A percentile compares a stretch with the other conserved stretches of the same genome.
phyloP scores from a whole-genome alignment of 2,113 vertebrate species.

The Cercopithecus mona region DNA sequence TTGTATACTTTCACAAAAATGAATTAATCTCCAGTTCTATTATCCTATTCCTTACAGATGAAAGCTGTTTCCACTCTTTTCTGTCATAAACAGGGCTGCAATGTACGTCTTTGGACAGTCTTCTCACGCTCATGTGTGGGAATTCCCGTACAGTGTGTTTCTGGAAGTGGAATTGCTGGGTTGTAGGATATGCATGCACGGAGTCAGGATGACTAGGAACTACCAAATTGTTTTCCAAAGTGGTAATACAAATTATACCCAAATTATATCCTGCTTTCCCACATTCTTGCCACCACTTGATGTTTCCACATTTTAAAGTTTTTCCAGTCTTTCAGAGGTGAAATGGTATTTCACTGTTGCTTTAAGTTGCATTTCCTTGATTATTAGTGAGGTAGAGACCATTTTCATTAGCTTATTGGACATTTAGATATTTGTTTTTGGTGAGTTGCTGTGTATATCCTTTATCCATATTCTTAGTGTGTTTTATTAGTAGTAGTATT shows the following conservation, averaged over 20 bases:
- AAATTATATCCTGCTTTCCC: not conserved
- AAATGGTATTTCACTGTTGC: not conserved
- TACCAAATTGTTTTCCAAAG: not conserved
- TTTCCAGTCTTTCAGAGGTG: not conserved
- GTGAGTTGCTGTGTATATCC: not conserved
- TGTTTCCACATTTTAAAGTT: not conserved
- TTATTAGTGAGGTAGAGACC: not conserved
- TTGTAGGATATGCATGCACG: not conserved
- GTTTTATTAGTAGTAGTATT: not conserved
- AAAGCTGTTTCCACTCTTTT: not conserved
- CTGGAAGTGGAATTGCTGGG: not conserved
- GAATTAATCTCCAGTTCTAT: not conserved
- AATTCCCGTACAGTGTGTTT: not conserved
- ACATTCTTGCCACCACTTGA: not conserved
- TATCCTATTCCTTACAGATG: not conserved
- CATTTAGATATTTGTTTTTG: not conserved
- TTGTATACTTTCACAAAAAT: not conserved
- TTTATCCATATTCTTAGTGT: not conserved
- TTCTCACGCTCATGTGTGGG: not conserved
- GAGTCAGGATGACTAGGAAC: not conserved
- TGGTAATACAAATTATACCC: not conserved
- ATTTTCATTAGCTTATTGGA: not conserved
- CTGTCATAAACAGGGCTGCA: not conserved
- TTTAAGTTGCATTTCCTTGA: not conserved
- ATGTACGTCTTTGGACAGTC: not conserved